phyloP scores from a whole-genome alignment of 2,888 invertebrate genomes.

The Amaurobius ferox region DNA sequence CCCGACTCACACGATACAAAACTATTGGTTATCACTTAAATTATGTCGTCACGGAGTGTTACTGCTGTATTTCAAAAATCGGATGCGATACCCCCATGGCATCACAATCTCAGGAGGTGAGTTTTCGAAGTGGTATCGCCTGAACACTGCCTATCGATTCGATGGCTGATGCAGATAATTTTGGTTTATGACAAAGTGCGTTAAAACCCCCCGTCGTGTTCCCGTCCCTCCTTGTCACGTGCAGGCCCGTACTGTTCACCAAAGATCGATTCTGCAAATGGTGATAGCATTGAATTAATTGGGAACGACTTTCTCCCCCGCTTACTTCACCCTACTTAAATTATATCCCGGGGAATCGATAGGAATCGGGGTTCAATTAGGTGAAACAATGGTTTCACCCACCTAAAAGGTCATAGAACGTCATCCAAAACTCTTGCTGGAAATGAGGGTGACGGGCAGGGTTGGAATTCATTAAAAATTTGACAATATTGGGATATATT shows the following conservation, averaged over 20 bases:
- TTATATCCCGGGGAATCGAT: constrained; percentile 48
- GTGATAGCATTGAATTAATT: constrained; percentile 66
- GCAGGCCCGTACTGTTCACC: constrained; percentile 51
- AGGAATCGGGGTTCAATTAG: constrained; percentile 26
- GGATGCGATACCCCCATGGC: background rate
- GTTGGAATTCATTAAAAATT: too few relatives aligned
- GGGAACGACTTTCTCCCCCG: constrained; percentile 40
- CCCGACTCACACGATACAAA: background rate
- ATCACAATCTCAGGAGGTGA: background rate
- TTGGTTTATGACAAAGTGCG: constrained; percentile 69
- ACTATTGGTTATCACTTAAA: background rate
- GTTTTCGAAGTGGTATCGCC: background rate
- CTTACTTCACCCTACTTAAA: constrained; percentile 45
- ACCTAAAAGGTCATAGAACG: background rate
- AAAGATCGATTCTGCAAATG: constrained; percentile 41
- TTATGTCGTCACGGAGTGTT: background rate
- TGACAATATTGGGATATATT: too few relatives aligned
- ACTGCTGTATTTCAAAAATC: background rate
- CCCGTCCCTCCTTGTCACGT: constrained; percentile 42
- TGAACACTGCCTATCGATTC: background rate
- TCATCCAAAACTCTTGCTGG: too few relatives aligned
- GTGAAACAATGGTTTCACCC: constrained; percentile 4
- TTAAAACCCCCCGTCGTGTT: constrained; percentile 28
- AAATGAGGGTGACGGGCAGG: too few relatives aligned
- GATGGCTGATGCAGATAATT: constrained; percentile 56